These are phyloP conservation scores for Therioaphis trifolii DNA, from an alignment of 2,888 invertebrate genomes.

Conservation along the genomic window DNA sequence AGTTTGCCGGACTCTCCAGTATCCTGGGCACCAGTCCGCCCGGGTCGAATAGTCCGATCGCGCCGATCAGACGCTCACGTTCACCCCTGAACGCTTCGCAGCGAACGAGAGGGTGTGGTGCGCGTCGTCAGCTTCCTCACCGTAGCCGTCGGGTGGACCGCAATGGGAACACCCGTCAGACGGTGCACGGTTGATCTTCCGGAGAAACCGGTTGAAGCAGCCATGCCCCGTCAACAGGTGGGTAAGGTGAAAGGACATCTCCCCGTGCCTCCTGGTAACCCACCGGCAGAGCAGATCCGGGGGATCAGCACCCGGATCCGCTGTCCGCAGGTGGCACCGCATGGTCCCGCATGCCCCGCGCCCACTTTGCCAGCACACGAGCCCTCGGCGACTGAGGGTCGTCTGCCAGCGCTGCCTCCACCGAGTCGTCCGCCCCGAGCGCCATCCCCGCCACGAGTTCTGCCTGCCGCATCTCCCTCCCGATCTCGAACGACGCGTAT, in stretches of 20 bases:
- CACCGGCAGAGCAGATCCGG: no score
- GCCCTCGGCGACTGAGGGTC: no score
- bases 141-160: neutral
- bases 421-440: no score
- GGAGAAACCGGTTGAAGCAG: no score
- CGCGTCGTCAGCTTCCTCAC: neutral
- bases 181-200: neutral
- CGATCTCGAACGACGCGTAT: no score
- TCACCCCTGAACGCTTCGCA: neutral
- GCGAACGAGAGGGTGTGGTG: neutral
- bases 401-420: no score
- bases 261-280: neutral
- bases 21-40: neutral
- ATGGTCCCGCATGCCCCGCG: no score
- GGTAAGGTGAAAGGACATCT: neutral
- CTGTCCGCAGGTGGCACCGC: no score
- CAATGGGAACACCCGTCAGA: neutral
- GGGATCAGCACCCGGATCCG: no score
- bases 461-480: no score
- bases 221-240: slow-evolving; percentile 1
- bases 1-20: neutral
- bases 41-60: neutral
- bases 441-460: no score
- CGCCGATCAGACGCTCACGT: neutral
- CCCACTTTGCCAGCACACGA: no score